Conservation (phyloP, 1,140 invertebrate genomes). For the Drosophila subpulchrella region DNA sequence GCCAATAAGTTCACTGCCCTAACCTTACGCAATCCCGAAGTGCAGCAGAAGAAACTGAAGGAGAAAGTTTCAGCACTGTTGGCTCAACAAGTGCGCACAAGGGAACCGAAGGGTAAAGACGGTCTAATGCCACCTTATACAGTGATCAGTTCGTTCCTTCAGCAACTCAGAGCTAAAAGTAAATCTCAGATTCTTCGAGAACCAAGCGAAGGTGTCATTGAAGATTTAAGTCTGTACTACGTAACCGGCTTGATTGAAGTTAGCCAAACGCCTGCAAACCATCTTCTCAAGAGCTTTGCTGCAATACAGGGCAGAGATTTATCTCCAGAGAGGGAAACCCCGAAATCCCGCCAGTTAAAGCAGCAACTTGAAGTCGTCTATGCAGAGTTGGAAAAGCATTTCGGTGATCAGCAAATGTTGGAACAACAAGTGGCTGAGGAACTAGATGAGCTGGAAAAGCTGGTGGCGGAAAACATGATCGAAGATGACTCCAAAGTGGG, state of each 20-base stretch:
- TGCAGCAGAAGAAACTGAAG: slow-evolving; percentile 62
- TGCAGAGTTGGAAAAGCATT: slow-evolving; percentile 51
- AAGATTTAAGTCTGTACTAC: slow-evolving; percentile 50
- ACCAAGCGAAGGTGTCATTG: slow-evolving; percentile 15
- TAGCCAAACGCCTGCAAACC: slow-evolving; percentile 41
- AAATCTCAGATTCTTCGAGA: slow-evolving; percentile 31
- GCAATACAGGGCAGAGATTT: slow-evolving; percentile 69
- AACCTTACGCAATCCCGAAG: slow-evolving; percentile 59
- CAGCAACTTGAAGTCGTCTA: slow-evolving; percentile 47
- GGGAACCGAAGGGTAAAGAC: slow-evolving; percentile 5
- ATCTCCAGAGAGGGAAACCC: slow-evolving; percentile 44
- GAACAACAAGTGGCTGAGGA: slow-evolving; percentile 22
- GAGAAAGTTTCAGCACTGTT: slow-evolving; percentile 53
- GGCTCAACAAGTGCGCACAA: slow-evolving; percentile 51
- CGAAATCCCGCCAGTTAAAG: not conserved
- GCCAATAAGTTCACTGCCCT: slow-evolving; percentile 78
- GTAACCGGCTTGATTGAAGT: slow-evolving; percentile 61
- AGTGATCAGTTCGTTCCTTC: slow-evolving; percentile 32
- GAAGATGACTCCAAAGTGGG: slow-evolving; percentile 26
- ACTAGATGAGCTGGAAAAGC: slow-evolving; percentile 51
- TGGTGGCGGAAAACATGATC: slow-evolving; percentile 59
- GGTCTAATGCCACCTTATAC: slow-evolving; percentile 7
- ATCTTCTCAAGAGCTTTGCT: slow-evolving; percentile 69
- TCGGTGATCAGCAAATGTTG: slow-evolving; percentile 17
- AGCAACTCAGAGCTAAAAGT: not conserved